Percentiles rank a stretch among this genome's conserved stretches.
Evolutionary conservation across 2,113 vertebrate genomes (phyloP).

Genomic region (Callospermophilus lateralis): DNA sequence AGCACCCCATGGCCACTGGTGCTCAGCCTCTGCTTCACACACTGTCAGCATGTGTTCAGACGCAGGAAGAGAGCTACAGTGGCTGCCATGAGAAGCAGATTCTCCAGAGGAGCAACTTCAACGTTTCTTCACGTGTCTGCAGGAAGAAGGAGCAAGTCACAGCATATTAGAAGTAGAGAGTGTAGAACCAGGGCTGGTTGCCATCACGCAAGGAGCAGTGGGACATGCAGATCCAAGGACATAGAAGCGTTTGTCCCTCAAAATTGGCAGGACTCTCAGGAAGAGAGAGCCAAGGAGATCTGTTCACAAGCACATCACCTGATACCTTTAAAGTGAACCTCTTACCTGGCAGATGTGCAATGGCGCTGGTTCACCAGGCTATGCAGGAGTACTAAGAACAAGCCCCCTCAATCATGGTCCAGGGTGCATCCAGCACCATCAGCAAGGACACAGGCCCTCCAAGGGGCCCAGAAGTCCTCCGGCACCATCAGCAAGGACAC

Average conservation of each 20-base stretch:
- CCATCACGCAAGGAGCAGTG: slow-evolving; percentile 93
- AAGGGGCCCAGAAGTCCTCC: no score
- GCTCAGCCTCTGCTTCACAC: slow-evolving; percentile 93
- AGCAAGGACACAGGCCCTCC: slow-evolving; percentile 91
- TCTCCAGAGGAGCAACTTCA: slow-evolving; percentile 93
- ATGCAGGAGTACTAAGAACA: slow-evolving; percentile 91
- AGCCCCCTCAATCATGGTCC: slow-evolving; percentile 92
- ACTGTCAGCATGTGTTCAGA: slow-evolving; percentile 91
- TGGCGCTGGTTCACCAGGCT: slow-evolving; percentile 92
- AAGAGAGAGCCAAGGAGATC: slow-evolving; percentile 93
- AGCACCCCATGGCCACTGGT: slow-evolving; percentile 93
- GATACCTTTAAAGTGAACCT: slow-evolving; percentile 92
- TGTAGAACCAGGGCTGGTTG: slow-evolving; percentile 92
- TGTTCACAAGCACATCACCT: slow-evolving; percentile 93
- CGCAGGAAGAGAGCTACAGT: slow-evolving; percentile 95
- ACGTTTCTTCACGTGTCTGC: slow-evolving; percentile 92
- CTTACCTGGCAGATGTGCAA: slow-evolving; percentile 93
- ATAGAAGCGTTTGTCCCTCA: slow-evolving; percentile 93
- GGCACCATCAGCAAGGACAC: no score
- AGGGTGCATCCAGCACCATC: slow-evolving; percentile 91
- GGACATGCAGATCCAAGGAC: slow-evolving; percentile 93
- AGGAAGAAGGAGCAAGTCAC: slow-evolving; percentile 94
- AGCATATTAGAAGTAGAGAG: slow-evolving; percentile 94
- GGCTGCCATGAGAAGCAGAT: slow-evolving; percentile 95
- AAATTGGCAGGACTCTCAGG: slow-evolving; percentile 92